phyloP scores from a whole-genome alignment of 2,113 vertebrate species.

The Pangasianodon hypophthalmus region DNA sequence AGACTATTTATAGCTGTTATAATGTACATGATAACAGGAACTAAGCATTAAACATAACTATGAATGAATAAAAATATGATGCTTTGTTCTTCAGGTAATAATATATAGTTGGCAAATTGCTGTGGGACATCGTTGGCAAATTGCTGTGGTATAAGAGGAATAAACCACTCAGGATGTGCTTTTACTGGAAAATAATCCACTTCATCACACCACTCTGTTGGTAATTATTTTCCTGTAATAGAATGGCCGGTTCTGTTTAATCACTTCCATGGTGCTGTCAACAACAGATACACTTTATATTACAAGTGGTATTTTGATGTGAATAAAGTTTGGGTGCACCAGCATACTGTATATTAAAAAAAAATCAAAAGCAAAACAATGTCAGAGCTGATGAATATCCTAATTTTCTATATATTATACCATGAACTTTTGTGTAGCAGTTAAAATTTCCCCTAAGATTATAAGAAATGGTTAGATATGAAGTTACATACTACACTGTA shows the following conservation, averaged over 20 bases:
- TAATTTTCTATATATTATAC: neutral
- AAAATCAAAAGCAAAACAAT: neutral
- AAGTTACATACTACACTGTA: neutral
- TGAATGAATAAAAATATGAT: neutral
- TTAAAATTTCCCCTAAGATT: neutral
- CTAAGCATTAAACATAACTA: neutral
- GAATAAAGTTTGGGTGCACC: neutral
- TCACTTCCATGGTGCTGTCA: neutral
- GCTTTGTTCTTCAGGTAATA: neutral
- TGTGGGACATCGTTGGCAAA: neutral
- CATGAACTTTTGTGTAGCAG: neutral
- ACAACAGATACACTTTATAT: neutral
- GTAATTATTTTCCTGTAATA: neutral
- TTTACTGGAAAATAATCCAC: neutral
- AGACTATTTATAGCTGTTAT: neutral
- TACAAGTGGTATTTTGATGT: neutral
- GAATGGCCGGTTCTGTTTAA: neutral
- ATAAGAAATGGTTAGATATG: neutral
- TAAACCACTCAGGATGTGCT: neutral
- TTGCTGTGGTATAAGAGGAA: neutral
- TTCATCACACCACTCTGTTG: neutral
- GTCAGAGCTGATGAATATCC: neutral
- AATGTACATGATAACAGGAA: neutral
- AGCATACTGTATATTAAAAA: neutral
- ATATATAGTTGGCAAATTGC: neutral